Percentiles rank a stretch among this genome's conserved stretches.
phyloP scores from a whole-genome alignment of 2,888 invertebrate genomes.

The Strigamia maritima region DNA sequence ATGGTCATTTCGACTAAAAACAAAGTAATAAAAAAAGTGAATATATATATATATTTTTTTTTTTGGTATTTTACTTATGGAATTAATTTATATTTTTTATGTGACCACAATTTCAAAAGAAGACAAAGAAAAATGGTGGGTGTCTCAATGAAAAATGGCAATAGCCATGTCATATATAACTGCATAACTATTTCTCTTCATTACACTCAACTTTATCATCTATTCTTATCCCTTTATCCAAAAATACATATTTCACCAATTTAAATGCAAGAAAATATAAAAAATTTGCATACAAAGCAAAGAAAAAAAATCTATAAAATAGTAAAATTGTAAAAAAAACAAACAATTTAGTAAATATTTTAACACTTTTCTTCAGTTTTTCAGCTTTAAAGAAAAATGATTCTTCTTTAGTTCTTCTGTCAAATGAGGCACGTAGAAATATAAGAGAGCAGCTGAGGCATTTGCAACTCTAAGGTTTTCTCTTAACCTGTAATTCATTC shows the following conservation, averaged over 20 bases:
- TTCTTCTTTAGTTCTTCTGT: not conserved
- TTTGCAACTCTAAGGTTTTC: not conserved
- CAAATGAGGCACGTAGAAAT: not conserved
- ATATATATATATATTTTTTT: no score
- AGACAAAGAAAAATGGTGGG: not conserved
- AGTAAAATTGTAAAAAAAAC: no score
- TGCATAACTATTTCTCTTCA: conserved; percentile 1
- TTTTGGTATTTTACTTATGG: no score
- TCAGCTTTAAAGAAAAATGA: not conserved
- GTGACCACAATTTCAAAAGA: not conserved
- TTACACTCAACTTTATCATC: not conserved
- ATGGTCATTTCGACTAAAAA: not conserved
- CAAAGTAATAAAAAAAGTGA: not conserved
- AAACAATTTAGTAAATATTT: no score
- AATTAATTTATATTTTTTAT: no score
- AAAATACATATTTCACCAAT: not conserved
- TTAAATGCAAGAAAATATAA: no score
- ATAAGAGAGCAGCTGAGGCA: not conserved
- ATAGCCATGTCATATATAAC: not conserved
- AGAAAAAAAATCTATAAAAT: no score
- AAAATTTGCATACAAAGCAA: no score
- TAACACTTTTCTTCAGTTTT: not conserved
- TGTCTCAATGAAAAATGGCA: conserved; percentile 5
- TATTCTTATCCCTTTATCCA: not conserved
- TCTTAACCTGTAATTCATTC: not conserved